These are phyloP conservation scores for Hypselothyrea guttata DNA, from an alignment of 2,888 invertebrate genomes.

Conservation along the genomic window DNA sequence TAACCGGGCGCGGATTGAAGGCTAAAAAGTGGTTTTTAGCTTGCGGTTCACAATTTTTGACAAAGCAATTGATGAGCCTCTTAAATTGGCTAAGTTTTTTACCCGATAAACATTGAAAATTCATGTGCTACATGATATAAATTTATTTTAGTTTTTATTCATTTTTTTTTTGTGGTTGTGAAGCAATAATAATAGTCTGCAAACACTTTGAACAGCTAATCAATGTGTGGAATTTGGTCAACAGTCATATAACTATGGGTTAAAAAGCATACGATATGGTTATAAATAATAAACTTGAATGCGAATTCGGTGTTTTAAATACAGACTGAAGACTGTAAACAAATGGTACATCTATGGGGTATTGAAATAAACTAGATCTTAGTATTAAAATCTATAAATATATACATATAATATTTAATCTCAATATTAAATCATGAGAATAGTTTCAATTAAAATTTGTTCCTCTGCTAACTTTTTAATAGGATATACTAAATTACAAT, in stretches of 20 bases:
- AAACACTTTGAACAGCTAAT: conserved; percentile 38
- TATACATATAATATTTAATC: too few relatives aligned
- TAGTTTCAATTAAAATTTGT: too few relatives aligned
- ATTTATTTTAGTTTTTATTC: conserved; percentile 24
- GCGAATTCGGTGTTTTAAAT: too few relatives aligned
- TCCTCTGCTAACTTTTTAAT: too few relatives aligned
- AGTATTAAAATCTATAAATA: too few relatives aligned
- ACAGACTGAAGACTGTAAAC: too few relatives aligned
- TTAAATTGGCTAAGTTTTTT: conserved; percentile 46
- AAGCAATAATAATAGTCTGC: conserved; percentile 42
- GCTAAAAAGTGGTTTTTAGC: conserved; percentile 71
- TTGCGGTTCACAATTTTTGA: conserved; percentile 63
- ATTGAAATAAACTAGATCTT: too few relatives aligned
- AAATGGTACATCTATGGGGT: too few relatives aligned
- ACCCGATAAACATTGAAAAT: conserved; percentile 24
- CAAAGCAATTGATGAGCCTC: conserved; percentile 72
- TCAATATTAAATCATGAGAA: too few relatives aligned
- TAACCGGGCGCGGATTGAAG: conserved; percentile 65
- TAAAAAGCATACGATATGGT: not conserved
- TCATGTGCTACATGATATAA: conserved; percentile 28
- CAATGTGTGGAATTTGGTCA: conserved; percentile 28
- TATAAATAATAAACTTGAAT: conserved; percentile 9
- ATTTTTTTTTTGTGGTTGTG: too few relatives aligned
- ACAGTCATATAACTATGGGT: conserved; percentile 25
- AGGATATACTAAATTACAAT: too few relatives aligned